Percentiles rank a stretch among this genome's conserved stretches.
These are phyloP conservation scores for Drosophila kambysellisi DNA, from an alignment of 2,888 invertebrate genomes.

Conservation along the genomic window DNA sequence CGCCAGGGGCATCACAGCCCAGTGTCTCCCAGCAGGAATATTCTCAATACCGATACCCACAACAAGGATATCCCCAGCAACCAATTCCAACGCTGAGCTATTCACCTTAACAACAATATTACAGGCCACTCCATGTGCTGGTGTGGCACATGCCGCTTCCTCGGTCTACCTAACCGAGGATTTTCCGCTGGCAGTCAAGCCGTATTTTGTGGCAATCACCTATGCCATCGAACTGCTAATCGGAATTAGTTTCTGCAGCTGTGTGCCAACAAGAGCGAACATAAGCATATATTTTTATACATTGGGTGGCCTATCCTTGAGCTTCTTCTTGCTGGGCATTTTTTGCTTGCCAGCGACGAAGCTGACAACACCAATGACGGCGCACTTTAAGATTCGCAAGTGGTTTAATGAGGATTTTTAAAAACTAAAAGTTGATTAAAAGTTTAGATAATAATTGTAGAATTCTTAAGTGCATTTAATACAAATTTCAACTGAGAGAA, in stretches of 20 bases:
- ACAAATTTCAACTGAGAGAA: neutral
- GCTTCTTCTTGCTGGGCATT: conserved; percentile 64
- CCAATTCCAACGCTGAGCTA: conserved; percentile 16
- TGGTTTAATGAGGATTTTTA: conserved; percentile 73
- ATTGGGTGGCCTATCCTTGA: conserved; percentile 63
- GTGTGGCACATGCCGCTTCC: conserved; percentile 72
- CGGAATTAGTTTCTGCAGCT: conserved; percentile 59
- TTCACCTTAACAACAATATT: conserved; percentile 2
- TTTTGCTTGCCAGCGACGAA: conserved; percentile 80
- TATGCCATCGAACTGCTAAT: conserved; percentile 69
- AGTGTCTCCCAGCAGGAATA: conserved; percentile 3
- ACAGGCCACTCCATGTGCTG: conserved; percentile 43
- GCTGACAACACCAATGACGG: conserved; percentile 63
- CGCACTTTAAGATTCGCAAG: conserved; percentile 69
- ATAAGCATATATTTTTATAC: conserved; percentile 64
- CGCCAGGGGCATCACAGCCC: conserved; percentile 8
- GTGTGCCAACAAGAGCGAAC: conserved; percentile 10
- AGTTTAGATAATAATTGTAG: neutral
- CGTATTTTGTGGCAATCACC: conserved; percentile 66
- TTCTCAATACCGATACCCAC: conserved; percentile 22
- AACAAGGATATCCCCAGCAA: neutral
- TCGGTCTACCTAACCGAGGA: conserved; percentile 81
- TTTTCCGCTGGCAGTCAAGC: conserved; percentile 77
- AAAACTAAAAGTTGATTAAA: neutral
- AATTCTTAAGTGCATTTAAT: neutral